Evolutionary conservation across 2,113 vertebrate species (phyloP).

Genomic region (Bagarius yarrelli): DNA sequence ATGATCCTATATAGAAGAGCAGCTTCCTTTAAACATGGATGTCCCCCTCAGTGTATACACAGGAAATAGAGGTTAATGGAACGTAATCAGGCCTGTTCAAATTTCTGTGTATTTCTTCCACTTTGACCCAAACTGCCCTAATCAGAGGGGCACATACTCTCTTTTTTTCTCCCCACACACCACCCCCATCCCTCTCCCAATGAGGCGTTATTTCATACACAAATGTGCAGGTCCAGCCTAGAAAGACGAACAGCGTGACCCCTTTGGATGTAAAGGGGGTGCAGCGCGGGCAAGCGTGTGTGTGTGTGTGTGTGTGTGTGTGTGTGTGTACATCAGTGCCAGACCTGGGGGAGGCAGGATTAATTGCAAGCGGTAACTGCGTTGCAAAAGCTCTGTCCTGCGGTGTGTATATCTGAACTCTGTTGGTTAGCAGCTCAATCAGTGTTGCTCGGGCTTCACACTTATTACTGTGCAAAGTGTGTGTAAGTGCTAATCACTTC

Average conservation of each 20-base stretch:
- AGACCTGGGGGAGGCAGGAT: constrained; percentile 24
- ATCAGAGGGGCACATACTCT: neutral
- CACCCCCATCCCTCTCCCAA: neutral
- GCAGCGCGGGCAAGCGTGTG: neutral
- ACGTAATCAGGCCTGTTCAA: constrained; percentile 1
- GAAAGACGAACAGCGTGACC: constrained; percentile 43
- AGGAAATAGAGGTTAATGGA: neutral
- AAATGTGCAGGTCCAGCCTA: constrained; percentile 1
- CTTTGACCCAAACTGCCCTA: constrained; percentile 17
- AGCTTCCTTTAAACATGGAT: neutral
- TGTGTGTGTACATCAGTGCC: neutral
- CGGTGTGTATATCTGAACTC: neutral
- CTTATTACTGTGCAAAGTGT: neutral
- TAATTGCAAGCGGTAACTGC: constrained; percentile 14
- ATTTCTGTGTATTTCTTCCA: constrained; percentile 10
- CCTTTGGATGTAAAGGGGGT: constrained; percentile 1
- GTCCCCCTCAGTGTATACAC: neutral
- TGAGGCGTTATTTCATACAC: constrained; percentile 3
- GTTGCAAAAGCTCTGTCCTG: neutral
- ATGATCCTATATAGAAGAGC: neutral
- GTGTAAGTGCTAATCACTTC: constrained; percentile 8
- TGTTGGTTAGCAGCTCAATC: neutral
- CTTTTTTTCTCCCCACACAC: neutral
- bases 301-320: constrained; percentile 12
- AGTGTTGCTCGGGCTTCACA: neutral